phyloP scores from a whole-genome alignment of 2,113 vertebrate species.

The Zosterops hypoxanthus region DNA sequence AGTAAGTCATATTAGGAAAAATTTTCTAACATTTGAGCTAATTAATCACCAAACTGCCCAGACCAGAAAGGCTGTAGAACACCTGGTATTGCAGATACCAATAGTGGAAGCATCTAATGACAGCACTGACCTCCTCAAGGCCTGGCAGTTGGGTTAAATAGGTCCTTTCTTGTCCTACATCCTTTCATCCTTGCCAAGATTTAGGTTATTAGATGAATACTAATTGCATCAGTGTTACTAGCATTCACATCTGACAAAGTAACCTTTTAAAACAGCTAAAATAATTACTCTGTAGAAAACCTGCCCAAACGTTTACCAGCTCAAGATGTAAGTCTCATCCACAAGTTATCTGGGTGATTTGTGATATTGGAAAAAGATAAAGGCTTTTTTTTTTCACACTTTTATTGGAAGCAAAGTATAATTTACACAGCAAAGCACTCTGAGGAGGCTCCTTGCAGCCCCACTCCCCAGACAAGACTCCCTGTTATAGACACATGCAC shows the following conservation, averaged over 20 bases:
- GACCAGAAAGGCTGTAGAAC: background rate
- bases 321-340: background rate
- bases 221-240: background rate
- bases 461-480: background rate
- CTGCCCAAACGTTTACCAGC: background rate
- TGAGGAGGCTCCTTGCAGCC: background rate
- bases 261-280: background rate
- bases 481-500: fast-evolving
- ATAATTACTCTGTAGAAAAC: background rate
- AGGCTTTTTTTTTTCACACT: background rate
- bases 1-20: background rate
- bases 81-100: background rate
- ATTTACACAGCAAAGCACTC: background rate
- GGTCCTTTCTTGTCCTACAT: background rate
- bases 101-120: background rate
- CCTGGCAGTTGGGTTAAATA: fast-evolving
- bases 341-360: background rate
- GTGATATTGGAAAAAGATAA: background rate
- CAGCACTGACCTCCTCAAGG: background rate
- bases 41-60: background rate
- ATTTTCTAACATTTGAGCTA: background rate
- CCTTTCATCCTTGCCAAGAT: background rate
- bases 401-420: background rate
- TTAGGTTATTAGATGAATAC: background rate
- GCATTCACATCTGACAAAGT: background rate